These are phyloP conservation scores for Aphaenogaster rudis DNA, from an alignment of 1,140 invertebrate genomes.

Conservation along the genomic window DNA sequence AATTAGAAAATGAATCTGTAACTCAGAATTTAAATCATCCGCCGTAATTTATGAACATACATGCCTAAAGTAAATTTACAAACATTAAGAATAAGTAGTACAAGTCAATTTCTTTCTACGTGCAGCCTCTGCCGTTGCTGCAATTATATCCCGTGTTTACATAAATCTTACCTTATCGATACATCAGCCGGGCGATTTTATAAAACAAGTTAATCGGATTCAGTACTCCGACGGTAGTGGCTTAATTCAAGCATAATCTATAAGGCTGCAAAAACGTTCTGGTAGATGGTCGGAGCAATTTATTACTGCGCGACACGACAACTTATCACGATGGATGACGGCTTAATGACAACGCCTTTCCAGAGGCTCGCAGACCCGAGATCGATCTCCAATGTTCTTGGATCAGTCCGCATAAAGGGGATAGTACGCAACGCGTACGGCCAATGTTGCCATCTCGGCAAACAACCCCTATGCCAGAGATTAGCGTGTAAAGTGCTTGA, in stretches of 20 bases:
- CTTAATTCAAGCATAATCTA: constrained; percentile 69
- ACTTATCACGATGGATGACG: constrained; percentile 70
- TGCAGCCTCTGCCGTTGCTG: not conserved
- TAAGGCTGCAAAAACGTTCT: constrained; percentile 41
- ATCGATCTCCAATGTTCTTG: constrained; percentile 44
- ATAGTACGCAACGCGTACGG: not conserved
- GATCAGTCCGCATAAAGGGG: constrained; percentile 20
- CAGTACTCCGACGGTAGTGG: constrained; percentile 38
- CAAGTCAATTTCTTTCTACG: not conserved
- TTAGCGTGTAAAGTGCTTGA: constrained; percentile 78
- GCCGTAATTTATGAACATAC: not conserved
- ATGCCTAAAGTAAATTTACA: not conserved
- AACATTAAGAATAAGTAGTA: constrained; percentile 18
- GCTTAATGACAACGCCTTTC: constrained; percentile 68
- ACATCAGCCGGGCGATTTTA: constrained; percentile 29
- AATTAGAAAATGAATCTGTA: constrained; percentile 37
- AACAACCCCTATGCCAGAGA: constrained; percentile 66
- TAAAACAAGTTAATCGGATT: constrained; percentile 58
- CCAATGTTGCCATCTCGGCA: not conserved
- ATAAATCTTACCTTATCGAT: constrained; percentile 59
- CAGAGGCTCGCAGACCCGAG: not conserved
- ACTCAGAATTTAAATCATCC: not conserved
- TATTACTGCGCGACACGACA: constrained; percentile 67
- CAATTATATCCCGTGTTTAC: constrained; percentile 26
- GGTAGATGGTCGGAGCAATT: constrained; percentile 56